Conservation (phyloP, 2,797 vertebrate species). For the Cetoscarus ocellatus region DNA sequence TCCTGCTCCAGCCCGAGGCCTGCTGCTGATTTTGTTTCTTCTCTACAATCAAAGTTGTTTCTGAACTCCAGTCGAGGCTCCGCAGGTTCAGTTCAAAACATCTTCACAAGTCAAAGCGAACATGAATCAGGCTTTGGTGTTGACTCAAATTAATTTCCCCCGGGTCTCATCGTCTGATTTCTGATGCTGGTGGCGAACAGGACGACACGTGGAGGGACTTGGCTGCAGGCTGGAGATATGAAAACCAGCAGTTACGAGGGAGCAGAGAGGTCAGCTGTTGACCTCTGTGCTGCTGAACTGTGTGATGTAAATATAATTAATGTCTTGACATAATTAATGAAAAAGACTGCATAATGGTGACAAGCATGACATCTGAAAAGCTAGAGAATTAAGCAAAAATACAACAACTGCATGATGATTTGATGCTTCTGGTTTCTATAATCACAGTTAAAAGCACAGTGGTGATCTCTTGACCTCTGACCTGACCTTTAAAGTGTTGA, state of each 20-base stretch:
- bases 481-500: no score
- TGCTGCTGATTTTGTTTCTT: constrained; percentile 17
- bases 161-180: constrained; percentile 17
- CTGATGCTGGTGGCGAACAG: constrained; percentile 1
- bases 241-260: constrained; percentile 23
- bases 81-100: constrained; percentile 27
- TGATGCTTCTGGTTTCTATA: no score
- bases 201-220: constrained; percentile 24
- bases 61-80: constrained; percentile 52
- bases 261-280: constrained; percentile 30
- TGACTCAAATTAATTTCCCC: constrained; percentile 58
- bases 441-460: no score
- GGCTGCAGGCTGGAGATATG: constrained; percentile 31
- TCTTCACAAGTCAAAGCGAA: constrained; percentile 44
- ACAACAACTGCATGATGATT: no score
- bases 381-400: no score
- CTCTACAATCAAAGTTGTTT: constrained; percentile 51
- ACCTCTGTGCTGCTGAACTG: constrained; percentile 13
- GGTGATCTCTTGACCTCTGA: no score
- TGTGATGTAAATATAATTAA: constrained; percentile 8
- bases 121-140: constrained; percentile 60
- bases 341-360: not conserved
- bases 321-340: not conserved
- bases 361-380: constrained; percentile 1
- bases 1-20: not conserved